Percentiles rank a stretch among this genome's conserved stretches.
Evolutionary conservation across 2,113 vertebrate genomes (phyloP).

Genomic region (Brachionichthys hirsutus): DNA sequence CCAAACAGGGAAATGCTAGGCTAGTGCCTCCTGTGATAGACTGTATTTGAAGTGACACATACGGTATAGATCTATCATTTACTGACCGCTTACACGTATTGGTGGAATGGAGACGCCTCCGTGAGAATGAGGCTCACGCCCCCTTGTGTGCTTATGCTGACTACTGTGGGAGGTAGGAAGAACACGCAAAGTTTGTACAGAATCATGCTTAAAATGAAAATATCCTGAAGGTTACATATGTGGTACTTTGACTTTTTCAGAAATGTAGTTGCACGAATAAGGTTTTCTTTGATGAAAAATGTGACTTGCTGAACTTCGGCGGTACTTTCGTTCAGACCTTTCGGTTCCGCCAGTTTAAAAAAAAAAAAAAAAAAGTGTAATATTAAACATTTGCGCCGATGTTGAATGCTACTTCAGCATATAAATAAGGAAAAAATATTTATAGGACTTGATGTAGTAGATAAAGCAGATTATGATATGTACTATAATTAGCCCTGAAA

Average conservation of each 20-base stretch:
- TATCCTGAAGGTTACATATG: constrained; percentile 79
- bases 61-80: constrained; percentile 27
- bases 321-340: constrained; percentile 80
- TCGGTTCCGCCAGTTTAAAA: constrained; percentile 74
- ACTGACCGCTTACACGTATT: constrained; percentile 29
- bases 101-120: constrained; percentile 32
- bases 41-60: constrained; percentile 33
- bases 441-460: constrained; percentile 81
- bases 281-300: constrained; percentile 79
- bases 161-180: constrained; percentile 80
- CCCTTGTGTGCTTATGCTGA: constrained; percentile 70
- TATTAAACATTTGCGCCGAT: constrained; percentile 73
- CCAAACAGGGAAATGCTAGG: constrained; percentile 53
- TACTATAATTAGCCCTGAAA: constrained; percentile 79
- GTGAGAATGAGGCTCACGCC: constrained; percentile 36
- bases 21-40: constrained; percentile 51
- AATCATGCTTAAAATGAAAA: constrained; percentile 83
- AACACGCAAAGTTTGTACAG: constrained; percentile 83
- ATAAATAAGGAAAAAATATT: constrained; percentile 86
- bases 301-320: constrained; percentile 81
- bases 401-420: constrained; percentile 85
- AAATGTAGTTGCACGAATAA: constrained; percentile 83
- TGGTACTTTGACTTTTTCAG: constrained; percentile 86
- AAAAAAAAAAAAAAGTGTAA: constrained; percentile 79
- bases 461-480: constrained; percentile 77